These are phyloP conservation scores for Todus mexicanus DNA, from an alignment of 2,797 vertebrate species.

Conservation along the genomic window DNA sequence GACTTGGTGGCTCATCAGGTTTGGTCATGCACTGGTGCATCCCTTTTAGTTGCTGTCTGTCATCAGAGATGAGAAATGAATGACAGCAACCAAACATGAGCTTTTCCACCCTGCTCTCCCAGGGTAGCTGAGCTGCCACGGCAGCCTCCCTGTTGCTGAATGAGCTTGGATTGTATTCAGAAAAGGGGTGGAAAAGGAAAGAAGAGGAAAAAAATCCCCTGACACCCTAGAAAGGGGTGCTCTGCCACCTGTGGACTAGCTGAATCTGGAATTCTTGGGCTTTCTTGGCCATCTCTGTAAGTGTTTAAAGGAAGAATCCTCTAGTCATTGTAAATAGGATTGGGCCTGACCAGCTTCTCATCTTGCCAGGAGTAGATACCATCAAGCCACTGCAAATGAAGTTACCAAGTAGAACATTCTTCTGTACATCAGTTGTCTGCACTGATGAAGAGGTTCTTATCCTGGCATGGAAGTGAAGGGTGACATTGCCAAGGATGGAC, in stretches of 20 bases:
- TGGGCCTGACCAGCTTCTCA: neutral
- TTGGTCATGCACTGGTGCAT: neutral
- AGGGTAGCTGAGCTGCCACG: fast-evolving
- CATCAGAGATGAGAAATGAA: neutral
- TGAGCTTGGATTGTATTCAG: neutral
- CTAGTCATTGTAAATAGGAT: neutral
- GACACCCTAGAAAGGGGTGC: neutral
- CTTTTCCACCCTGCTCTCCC: neutral
- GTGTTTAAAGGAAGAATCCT: neutral
- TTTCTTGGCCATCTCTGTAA: neutral
- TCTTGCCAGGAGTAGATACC: neutral
- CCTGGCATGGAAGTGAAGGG: neutral
- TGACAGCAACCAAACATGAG: no score
- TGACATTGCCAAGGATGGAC: neutral
- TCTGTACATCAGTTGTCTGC: neutral
- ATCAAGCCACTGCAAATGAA: neutral
- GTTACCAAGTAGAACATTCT: neutral
- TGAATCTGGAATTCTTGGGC: neutral
- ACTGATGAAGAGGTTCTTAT: fast-evolving
- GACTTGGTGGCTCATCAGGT: neutral
- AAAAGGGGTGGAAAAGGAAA: neutral
- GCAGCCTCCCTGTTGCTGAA: neutral
- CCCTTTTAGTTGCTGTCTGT: neutral
- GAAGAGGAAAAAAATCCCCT: neutral
- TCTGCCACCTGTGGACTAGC: neutral